phyloP scores from a whole-genome alignment of 2,797 vertebrate genomes.

The Sebastes kiyomatsui region DNA sequence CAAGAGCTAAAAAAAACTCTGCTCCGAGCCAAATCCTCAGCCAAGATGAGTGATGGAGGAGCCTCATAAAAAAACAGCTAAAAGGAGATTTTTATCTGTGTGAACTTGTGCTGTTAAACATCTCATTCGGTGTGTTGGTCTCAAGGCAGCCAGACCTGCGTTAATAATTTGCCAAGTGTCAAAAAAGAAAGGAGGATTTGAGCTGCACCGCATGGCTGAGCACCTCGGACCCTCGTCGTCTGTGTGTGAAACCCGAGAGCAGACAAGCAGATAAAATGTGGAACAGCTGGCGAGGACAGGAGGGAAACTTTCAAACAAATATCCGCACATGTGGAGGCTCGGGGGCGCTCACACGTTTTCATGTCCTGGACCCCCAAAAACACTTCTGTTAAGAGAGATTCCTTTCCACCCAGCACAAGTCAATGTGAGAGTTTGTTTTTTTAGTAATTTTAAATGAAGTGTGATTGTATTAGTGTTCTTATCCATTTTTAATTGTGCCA shows the following conservation, averaged over 20 bases:
- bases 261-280: slow-evolving; percentile 90
- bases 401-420: neutral
- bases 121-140: slow-evolving; percentile 50
- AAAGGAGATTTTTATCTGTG: slow-evolving; percentile 44
- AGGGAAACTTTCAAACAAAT: slow-evolving; percentile 93
- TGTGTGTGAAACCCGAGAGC: slow-evolving; percentile 79
- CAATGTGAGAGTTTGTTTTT: neutral
- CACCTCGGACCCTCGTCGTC: slow-evolving; percentile 71
- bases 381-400: neutral
- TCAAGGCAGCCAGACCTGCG: slow-evolving; percentile 46
- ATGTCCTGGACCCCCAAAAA: slow-evolving; percentile 49
- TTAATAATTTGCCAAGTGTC: slow-evolving; percentile 77
- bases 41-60: slow-evolving; percentile 33
- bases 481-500: neutral
- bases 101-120: slow-evolving; percentile 44
- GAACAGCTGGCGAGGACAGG: slow-evolving; percentile 90
- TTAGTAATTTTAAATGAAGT: neutral
- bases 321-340: slow-evolving; percentile 86
- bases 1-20: slow-evolving; percentile 20
- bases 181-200: slow-evolving; percentile 63
- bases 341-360: slow-evolving; percentile 50
- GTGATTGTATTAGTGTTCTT: neutral
- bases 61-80: slow-evolving; percentile 38
- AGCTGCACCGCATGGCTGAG: slow-evolving; percentile 71
- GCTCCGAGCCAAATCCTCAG: slow-evolving; percentile 35